Evolutionary conservation across 2,797 vertebrate species (phyloP).

Genomic region (Yasuhikotakia modesta): DNA sequence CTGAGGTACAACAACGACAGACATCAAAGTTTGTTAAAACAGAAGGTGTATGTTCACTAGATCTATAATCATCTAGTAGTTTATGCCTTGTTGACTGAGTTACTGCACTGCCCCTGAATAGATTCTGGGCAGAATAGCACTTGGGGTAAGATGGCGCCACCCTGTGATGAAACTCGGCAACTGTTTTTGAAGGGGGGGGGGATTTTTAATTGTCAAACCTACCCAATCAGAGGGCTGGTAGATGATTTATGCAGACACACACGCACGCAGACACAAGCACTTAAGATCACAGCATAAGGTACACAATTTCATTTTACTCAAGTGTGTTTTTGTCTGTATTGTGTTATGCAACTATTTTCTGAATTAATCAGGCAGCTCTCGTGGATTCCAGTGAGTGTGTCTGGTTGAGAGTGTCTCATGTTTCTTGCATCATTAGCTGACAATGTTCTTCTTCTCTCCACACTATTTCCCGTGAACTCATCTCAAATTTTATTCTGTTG

Average conservation of each 20-base stretch:
- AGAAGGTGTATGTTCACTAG: background rate
- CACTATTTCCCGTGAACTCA: background rate
- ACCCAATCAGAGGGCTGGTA: background rate
- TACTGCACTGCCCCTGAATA: background rate
- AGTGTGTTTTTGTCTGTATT: constrained; percentile 30
- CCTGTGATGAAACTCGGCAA: constrained; percentile 29
- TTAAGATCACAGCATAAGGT: too few relatives aligned
- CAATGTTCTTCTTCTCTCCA: background rate
- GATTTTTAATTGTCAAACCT: background rate
- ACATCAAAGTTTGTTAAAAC: background rate
- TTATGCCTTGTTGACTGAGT: background rate
- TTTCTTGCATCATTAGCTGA: constrained; percentile 25
- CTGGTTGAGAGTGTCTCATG: constrained; percentile 36
- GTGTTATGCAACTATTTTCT: constrained; percentile 40
- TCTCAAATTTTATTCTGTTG: background rate
- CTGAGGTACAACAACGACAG: background rate
- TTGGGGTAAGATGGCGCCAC: constrained; percentile 6
- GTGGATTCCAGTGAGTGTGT: constrained; percentile 20
- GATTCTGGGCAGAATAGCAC: too few relatives aligned
- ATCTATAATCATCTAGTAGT: background rate
- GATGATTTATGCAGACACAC: background rate
- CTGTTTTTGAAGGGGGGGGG: background rate
- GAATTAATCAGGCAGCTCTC: constrained; percentile 35
- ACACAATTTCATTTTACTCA: too few relatives aligned
- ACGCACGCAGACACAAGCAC: background rate